Evolutionary conservation across 2,797 vertebrate species (phyloP).

Genomic region (Pteronotus mesoamericanus): DNA sequence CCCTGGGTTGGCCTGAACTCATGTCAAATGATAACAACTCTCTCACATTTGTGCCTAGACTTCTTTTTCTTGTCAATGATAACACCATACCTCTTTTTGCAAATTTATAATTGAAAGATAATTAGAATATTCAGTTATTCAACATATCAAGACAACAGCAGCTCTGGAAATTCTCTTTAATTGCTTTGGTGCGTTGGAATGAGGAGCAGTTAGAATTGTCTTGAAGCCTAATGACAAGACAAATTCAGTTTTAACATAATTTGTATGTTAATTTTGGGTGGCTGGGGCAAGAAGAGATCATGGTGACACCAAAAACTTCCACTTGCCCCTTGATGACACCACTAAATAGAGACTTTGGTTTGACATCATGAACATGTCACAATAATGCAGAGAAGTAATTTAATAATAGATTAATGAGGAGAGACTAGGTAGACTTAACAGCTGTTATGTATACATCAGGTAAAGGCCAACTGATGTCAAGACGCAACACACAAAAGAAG

Average conservation of each 20-base stretch:
- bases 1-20: not conserved
- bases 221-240: not conserved
- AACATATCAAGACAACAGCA: not conserved
- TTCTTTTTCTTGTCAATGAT: not conserved
- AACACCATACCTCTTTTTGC: not conserved
- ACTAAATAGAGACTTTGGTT: not conserved
- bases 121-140: not conserved
- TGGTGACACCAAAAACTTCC: not conserved
- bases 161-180: not conserved
- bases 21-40: not conserved
- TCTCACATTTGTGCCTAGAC: not conserved
- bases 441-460: not conserved
- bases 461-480: not conserved
- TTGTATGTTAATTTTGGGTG: not conserved
- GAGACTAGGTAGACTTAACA: not conserved
- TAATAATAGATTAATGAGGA: not conserved
- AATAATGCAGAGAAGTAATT: not conserved
- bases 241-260: not conserved
- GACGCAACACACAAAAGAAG: not conserved
- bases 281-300: not conserved
- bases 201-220: not conserved
- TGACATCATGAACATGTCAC: not conserved
- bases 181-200: not conserved
- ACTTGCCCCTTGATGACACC: not conserved
- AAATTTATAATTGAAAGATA: not conserved